Conservation (phyloP, 1,140 invertebrate genomes). For the Bursaphelenchus mucronatus region DNA sequence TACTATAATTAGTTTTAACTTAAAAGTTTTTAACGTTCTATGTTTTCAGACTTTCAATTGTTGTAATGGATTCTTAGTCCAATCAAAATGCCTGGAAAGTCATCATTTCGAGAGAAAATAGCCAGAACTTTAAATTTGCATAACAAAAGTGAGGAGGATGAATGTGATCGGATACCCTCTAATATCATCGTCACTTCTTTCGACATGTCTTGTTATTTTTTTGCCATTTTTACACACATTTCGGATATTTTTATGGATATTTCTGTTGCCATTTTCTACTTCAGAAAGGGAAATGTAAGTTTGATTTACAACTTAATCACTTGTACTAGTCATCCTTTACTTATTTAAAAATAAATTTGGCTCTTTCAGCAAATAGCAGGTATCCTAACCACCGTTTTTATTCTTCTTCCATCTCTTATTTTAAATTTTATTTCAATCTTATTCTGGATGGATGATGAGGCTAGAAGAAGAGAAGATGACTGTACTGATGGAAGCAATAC, state of each 20-base stretch:
- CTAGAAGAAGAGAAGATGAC: background rate
- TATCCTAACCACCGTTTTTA: slow-evolving; percentile 22
- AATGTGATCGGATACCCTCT: slow-evolving; percentile 22
- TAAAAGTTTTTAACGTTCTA: too few species aligned
- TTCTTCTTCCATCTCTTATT: slow-evolving; percentile 22
- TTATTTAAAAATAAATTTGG: slow-evolving; percentile 1
- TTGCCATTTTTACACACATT: slow-evolving; percentile 25
- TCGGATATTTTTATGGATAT: slow-evolving; percentile 25
- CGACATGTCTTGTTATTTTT: slow-evolving; percentile 27
- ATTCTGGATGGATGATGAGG: slow-evolving; percentile 29
- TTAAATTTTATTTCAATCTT: slow-evolving; percentile 31
- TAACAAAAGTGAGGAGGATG: slow-evolving; percentile 2
- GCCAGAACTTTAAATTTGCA: too few species aligned
- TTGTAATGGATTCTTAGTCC: too few species aligned
- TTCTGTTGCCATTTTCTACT: slow-evolving; percentile 22
- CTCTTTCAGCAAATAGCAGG: slow-evolving; percentile 26
- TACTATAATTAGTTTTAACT: too few species aligned
- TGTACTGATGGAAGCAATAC: background rate
- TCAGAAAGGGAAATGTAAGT: slow-evolving; percentile 20
- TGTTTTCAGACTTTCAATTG: too few species aligned
- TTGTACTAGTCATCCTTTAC: slow-evolving; percentile 2
- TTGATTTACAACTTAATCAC: slow-evolving; percentile 9
- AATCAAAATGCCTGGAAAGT: too few species aligned
- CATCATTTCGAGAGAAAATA: too few species aligned
- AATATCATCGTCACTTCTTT: slow-evolving; percentile 12